A percentile compares a stretch with the other conserved stretches of the same genome.
phyloP scores from a whole-genome alignment of 2,113 vertebrate species.

The Notarius lentiginosus region DNA sequence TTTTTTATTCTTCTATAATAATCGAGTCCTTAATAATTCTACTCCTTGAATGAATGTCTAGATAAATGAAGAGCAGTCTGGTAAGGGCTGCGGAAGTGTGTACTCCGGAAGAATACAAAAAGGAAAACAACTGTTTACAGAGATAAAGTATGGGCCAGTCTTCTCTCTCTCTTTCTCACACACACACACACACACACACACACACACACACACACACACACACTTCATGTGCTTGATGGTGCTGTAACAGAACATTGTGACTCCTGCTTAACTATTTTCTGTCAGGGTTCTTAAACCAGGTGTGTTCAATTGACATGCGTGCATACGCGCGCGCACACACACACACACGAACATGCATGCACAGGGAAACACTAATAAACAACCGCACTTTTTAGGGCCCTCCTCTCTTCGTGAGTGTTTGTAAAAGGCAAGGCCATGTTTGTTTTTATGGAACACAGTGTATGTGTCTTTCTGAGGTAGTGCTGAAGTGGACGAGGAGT shows the following conservation, averaged over 20 bases:
- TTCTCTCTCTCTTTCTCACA: no score
- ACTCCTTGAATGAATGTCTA: background rate
- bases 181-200: conserved; percentile 3
- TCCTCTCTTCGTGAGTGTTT: conserved; percentile 22
- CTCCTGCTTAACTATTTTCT: conserved; percentile 3
- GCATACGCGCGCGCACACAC: background rate
- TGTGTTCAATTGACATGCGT: conserved; percentile 9
- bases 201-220: conserved; percentile 18
- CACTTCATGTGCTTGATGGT: conserved; percentile 9
- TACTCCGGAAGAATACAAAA: background rate
- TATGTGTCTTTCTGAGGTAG: conserved; percentile 15
- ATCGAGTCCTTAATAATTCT: background rate
- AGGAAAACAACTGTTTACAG: conserved; percentile 8
- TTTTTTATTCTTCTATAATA: no score
- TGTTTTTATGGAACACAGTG: conserved; percentile 28
- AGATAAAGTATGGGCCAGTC: no score
- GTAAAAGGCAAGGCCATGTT: conserved; percentile 23
- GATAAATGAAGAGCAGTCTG: background rate
- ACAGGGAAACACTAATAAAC: conserved; percentile 22
- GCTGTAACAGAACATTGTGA: background rate
- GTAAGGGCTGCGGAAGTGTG: background rate
- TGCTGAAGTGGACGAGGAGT: conserved; percentile 31
- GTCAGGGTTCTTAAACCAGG: conserved; percentile 10
- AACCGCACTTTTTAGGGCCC: conserved; percentile 6
- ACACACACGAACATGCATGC: background rate